These are phyloP conservation scores for Torymus texanus DNA, from an alignment of 2,888 invertebrate species.

Conservation along the genomic window DNA sequence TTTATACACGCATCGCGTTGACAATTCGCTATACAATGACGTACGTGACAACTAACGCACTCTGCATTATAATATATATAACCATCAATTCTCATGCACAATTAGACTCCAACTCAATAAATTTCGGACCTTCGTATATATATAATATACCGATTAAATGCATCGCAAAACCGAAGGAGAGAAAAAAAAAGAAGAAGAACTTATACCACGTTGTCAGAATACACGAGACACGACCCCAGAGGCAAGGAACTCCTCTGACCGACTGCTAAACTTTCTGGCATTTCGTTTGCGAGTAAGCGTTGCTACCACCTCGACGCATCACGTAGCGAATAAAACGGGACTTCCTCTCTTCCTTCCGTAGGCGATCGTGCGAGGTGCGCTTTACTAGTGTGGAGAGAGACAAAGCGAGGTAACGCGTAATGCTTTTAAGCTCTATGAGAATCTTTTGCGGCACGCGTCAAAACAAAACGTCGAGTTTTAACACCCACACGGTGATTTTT, in stretches of 20 bases:
- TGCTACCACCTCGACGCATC: constrained; percentile 63
- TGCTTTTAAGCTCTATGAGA: too few relatives aligned
- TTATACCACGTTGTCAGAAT: too few relatives aligned
- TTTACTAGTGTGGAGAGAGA: neutral
- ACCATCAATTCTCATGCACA: too few relatives aligned
- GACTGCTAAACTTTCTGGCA: constrained; percentile 64
- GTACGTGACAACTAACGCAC: too few relatives aligned
- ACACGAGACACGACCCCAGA: constrained; percentile 31
- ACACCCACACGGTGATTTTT: neutral
- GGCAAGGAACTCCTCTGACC: constrained; percentile 72
- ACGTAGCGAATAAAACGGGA: constrained; percentile 64
- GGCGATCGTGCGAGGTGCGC: constrained; percentile 62
- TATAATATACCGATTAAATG: too few relatives aligned
- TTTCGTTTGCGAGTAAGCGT: constrained; percentile 36
- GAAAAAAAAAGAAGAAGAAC: too few relatives aligned
- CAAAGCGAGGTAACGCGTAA: neutral
- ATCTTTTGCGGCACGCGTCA: constrained; percentile 16
- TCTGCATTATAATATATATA: too few relatives aligned
- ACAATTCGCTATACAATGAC: too few relatives aligned
- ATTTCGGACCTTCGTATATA: too few relatives aligned
- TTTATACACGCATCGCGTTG: too few relatives aligned
- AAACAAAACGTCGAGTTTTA: constrained; percentile 17
- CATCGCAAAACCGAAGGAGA: too few relatives aligned
- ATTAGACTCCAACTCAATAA: too few relatives aligned
- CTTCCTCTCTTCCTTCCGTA: constrained; percentile 71